Conservation (phyloP, 1,140 invertebrate genomes). For the Atta cephalotes region DNA sequence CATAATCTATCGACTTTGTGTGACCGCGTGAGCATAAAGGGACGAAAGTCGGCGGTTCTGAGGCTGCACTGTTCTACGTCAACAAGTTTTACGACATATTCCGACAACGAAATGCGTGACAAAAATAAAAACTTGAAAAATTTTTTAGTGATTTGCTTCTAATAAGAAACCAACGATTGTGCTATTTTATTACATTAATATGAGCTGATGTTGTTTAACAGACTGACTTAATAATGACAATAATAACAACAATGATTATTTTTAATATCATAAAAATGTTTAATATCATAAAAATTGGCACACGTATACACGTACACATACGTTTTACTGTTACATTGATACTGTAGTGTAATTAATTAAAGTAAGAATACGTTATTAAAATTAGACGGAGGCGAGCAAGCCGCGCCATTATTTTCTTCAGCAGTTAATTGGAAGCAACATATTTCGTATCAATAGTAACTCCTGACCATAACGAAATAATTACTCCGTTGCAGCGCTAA, state of each 20-base stretch:
- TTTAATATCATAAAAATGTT: not conserved
- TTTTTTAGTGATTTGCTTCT: too few species aligned
- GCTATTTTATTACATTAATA: not conserved
- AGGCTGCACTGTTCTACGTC: not conserved
- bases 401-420: slow-evolving; percentile 34
- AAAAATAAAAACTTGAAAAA: too few species aligned
- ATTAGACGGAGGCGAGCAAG: slow-evolving; percentile 27
- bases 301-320: too few species aligned
- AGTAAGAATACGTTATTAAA: slow-evolving; percentile 40
- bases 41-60: not conserved
- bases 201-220: not conserved
- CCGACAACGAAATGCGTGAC: not conserved
- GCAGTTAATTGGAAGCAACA: slow-evolving; percentile 48
- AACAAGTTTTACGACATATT: slow-evolving; percentile 1
- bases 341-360: slow-evolving; percentile 20
- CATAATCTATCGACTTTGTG: slow-evolving; percentile 18
- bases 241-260: not conserved
- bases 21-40: not conserved
- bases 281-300: not conserved
- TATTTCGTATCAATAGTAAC: slow-evolving; percentile 44
- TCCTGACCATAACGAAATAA: slow-evolving; percentile 36
- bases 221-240: not conserved
- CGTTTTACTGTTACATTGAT: not conserved
- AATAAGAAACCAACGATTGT: not conserved
- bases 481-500: slow-evolving; percentile 49